Conservation (phyloP, 1,140 invertebrate species). For the Brachionus rubens region DNA sequence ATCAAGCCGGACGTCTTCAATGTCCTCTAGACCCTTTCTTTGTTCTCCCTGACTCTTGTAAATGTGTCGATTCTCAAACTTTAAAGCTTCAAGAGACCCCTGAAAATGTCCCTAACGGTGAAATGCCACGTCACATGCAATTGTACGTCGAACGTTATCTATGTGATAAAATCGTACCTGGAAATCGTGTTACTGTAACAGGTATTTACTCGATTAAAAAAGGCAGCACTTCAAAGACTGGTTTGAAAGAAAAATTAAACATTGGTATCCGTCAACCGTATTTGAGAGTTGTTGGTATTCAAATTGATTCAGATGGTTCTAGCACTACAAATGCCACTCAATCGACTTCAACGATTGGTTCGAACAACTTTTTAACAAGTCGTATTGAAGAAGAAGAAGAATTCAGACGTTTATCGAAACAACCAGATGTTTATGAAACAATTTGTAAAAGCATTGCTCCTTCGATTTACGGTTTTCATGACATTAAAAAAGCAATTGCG, state of each 20-base stretch:
- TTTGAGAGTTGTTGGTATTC: conserved; percentile 85
- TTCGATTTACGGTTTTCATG: conserved; percentile 87
- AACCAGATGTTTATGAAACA: conserved; percentile 81
- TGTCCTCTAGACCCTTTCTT: conserved; percentile 97
- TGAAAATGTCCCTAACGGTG: conserved; percentile 93
- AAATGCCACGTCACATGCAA: conserved; percentile 93
- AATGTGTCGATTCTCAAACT: conserved; percentile 85
- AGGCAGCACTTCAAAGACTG: conserved; percentile 64
- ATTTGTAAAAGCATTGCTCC: conserved; percentile 89
- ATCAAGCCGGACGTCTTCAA: conserved; percentile 62
- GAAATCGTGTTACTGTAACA: conserved; percentile 85
- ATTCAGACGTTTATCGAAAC: conserved; percentile 78
- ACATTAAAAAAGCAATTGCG: conserved; percentile 96
- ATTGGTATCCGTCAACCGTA: conserved; percentile 90
- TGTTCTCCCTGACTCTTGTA: conserved; percentile 92
- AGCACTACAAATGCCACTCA: conserved; percentile 30
- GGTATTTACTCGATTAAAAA: conserved; percentile 98
- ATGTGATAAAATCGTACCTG: conserved; percentile 91
- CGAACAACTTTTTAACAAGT: conserved; percentile 55
- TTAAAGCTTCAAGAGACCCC: conserved; percentile 91
- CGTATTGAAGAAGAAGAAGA: conserved; percentile 79
- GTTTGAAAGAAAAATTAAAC: conserved; percentile 67
- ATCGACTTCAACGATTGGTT: conserved; percentile 59
- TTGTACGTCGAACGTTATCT: conserved; percentile 72
- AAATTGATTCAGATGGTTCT: conserved; percentile 76